These are phyloP conservation scores for Trichopria drosophilae DNA, from an alignment of 2,888 invertebrate species.

Conservation along the genomic window DNA sequence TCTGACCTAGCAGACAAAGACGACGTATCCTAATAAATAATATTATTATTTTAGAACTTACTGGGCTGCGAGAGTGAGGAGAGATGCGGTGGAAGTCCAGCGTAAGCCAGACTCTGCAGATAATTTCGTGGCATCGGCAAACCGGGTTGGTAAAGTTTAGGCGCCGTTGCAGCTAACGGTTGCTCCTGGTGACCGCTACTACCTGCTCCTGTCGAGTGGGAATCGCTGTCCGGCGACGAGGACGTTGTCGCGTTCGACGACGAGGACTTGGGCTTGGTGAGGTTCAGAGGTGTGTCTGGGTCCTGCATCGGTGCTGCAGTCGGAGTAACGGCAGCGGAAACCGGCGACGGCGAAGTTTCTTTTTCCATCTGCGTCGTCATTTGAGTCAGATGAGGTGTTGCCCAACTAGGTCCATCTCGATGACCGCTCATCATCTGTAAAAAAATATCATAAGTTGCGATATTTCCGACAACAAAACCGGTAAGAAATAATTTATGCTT, in stretches of 20 bases:
- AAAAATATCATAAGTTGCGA: background rate
- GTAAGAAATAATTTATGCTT: background rate
- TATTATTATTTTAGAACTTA: slow-evolving; percentile 38
- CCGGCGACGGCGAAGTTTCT: slow-evolving; percentile 54
- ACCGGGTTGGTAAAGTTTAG: slow-evolving; percentile 64
- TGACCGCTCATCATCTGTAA: slow-evolving; percentile 62
- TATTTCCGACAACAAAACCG: background rate
- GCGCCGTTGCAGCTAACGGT: slow-evolving; percentile 63
- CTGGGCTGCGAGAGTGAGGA: slow-evolving; percentile 58
- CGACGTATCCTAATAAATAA: background rate
- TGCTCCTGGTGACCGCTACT: slow-evolving; percentile 60
- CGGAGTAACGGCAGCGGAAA: slow-evolving; percentile 52
- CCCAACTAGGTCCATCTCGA: slow-evolving; percentile 64
- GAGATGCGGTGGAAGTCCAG: slow-evolving; percentile 66
- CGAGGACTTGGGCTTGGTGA: slow-evolving; percentile 78
- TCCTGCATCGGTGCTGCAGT: slow-evolving; percentile 61
- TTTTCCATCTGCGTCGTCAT: slow-evolving; percentile 62
- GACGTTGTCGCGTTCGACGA: slow-evolving; percentile 56
- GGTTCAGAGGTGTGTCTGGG: slow-evolving; percentile 84
- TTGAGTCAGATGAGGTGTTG: slow-evolving; percentile 74
- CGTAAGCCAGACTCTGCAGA: slow-evolving; percentile 61
- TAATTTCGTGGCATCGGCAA: slow-evolving; percentile 66
- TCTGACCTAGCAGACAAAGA: background rate
- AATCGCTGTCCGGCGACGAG: slow-evolving; percentile 61
- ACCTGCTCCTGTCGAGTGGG: slow-evolving; percentile 57